These are phyloP conservation scores for Kradibia gibbosae DNA, from an alignment of 1,140 invertebrate species.

Conservation along the genomic window DNA sequence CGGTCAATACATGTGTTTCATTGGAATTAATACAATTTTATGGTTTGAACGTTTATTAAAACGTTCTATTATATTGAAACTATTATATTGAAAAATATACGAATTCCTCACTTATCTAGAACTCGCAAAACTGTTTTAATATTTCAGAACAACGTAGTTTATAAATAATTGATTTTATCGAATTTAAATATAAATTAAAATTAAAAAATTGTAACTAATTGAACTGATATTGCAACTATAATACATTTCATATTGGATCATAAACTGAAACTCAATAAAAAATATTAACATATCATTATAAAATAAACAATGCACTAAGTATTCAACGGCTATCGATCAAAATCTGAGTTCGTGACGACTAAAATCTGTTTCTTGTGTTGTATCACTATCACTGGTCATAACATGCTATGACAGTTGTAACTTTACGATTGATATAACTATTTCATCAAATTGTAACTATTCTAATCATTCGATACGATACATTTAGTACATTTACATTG, in stretches of 20 bases:
- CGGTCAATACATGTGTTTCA: too few relatives aligned
- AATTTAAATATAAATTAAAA: neutral
- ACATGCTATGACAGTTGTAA: constrained; percentile 4
- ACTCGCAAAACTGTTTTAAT: too few relatives aligned
- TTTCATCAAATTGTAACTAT: neutral
- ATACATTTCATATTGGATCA: too few relatives aligned
- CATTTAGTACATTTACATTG: neutral
- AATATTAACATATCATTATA: neutral
- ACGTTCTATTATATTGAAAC: too few relatives aligned
- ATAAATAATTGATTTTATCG: neutral
- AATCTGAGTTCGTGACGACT: neutral
- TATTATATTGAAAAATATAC: too few relatives aligned
- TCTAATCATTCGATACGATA: neutral
- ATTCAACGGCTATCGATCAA: neutral
- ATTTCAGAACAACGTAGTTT: too few relatives aligned
- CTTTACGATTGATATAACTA: neutral
- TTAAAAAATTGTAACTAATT: too few relatives aligned
- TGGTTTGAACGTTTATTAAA: too few relatives aligned
- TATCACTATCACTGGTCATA: neutral
- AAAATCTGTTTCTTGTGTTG: neutral
- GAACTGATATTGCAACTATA: too few relatives aligned
- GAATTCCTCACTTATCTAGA: too few relatives aligned
- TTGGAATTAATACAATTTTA: too few relatives aligned
- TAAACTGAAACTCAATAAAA: neutral
- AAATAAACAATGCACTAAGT: neutral